A percentile compares a stretch with the other conserved stretches of the same genome.
Conservation (phyloP, 1,140 invertebrate species). For the Neodiprion fabricii region DNA sequence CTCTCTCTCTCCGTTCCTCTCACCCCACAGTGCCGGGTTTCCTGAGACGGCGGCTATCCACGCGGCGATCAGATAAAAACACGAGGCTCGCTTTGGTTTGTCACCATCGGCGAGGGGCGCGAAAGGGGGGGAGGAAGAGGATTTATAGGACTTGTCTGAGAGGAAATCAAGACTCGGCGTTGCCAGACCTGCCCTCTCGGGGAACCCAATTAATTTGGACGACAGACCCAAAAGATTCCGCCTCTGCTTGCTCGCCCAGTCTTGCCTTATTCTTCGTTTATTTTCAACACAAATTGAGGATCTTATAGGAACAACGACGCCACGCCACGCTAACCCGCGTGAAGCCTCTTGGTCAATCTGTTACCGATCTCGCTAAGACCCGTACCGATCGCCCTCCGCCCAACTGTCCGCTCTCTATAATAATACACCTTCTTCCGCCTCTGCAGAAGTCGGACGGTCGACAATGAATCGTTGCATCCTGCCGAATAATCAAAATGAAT, state of each 20-base stretch:
- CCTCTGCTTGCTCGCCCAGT: neutral
- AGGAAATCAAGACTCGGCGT: constrained; percentile 5
- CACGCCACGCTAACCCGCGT: neutral
- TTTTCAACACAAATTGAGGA: constrained; percentile 7
- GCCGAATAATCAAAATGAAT: too few species aligned
- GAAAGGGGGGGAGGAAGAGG: neutral
- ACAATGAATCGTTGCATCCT: too few species aligned
- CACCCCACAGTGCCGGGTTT: neutral
- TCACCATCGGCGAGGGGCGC: neutral
- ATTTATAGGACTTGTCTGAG: constrained; percentile 7
- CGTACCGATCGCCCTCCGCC: neutral
- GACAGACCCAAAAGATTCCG: constrained; percentile 3
- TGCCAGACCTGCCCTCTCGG: constrained; percentile 3
- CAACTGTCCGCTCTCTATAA: neutral
- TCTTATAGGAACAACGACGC: neutral
- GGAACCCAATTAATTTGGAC: constrained; percentile 7
- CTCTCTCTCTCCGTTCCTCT: neutral
- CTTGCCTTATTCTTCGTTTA: constrained; percentile 7
- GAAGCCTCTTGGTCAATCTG: neutral
- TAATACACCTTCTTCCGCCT: neutral
- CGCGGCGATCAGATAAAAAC: constrained; percentile 6
- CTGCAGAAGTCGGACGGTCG: neutral
- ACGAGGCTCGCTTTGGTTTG: constrained; percentile 6
- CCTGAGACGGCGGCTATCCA: constrained; percentile 3
- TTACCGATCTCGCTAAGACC: neutral